Base-by-base conservation (phyloP, 2,888 invertebrate genomes). In the Tethea ocularis region DNA sequence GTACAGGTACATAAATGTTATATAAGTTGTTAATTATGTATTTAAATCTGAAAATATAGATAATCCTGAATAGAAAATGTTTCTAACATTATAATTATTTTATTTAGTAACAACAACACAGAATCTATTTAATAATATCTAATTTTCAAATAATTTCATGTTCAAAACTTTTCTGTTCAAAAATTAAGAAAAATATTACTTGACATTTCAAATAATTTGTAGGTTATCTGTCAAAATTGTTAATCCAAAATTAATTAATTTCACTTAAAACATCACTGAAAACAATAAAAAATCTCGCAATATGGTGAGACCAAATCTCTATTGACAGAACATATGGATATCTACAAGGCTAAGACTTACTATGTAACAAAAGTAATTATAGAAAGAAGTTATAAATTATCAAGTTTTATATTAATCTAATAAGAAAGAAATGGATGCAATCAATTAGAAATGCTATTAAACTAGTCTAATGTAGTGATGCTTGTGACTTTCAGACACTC, bases 221-320 rank as follows among this genome's bases (percentile, higher is more conserved):
- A 87, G 86, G 87, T 87, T 87, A 87, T 69, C 77, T 87, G 86
- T 87, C 87, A 87, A 78, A 77, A 66, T 63, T 66, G 33, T 68
- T 65, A 66, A 54, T 55, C 57, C 36, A 38, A 59, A 62, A 67
- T 64, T 52, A 17, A 56, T 29, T 52, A 57, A 61, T 68, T 61
- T 59, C 66, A 59, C 24, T 57, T 58, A 57, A 29, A 51, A 61
- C 56, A 17, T 22, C 23, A 54, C 22, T 11, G 56, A 53, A 57
- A 61, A 52, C 24, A 26, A 53, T 56, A 53, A 52, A 63, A 29
- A 60, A 38, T 58, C 33, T 52, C 55, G 52, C 57, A 57, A 57
- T 59, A 62, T 46, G 72, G 69, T 66, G 65, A 71, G 71, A 66
- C 60, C 59, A 63, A 60, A 66, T 58, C 57, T 55, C 71, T 15